Evolutionary conservation across 2,797 vertebrate species (phyloP).

Genomic region (Dendrocincla tyrannina): DNA sequence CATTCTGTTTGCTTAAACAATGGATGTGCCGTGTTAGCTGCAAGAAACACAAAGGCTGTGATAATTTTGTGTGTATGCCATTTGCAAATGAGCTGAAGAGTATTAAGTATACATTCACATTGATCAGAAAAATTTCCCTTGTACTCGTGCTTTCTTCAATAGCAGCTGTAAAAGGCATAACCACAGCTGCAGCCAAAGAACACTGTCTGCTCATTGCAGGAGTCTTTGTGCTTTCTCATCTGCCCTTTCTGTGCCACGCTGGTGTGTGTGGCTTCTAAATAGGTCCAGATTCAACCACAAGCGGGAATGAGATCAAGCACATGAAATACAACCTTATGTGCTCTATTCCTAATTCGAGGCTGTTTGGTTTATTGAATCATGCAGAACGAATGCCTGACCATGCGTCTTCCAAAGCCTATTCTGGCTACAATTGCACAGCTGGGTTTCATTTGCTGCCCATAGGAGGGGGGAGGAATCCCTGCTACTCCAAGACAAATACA

Average conservation of each 20-base stretch:
- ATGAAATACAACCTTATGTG: constrained; percentile 35
- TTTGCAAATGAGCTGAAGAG: background rate
- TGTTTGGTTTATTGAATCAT: constrained; percentile 49
- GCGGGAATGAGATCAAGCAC: constrained; percentile 27
- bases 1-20: background rate
- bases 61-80: background rate
- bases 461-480: constrained; percentile 44
- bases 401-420: constrained; percentile 20
- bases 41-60: background rate
- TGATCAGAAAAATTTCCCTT: background rate
- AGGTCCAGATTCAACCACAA: constrained; percentile 40
- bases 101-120: background rate
- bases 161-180: constrained; percentile 17
- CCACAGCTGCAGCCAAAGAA: background rate
- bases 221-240: constrained; percentile 3
- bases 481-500: constrained; percentile 60
- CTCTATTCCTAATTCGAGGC: constrained; percentile 40
- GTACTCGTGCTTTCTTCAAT: background rate
- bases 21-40: background rate
- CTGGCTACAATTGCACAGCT: constrained; percentile 47
- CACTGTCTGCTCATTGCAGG: constrained; percentile 10
- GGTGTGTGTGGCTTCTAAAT: constrained; percentile 44
- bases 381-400: constrained; percentile 54
- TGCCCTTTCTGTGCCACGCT: background rate
- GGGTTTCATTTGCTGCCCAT: constrained; percentile 60